phyloP scores from a whole-genome alignment of 2,888 invertebrate species.

The Hedya salicella region DNA sequence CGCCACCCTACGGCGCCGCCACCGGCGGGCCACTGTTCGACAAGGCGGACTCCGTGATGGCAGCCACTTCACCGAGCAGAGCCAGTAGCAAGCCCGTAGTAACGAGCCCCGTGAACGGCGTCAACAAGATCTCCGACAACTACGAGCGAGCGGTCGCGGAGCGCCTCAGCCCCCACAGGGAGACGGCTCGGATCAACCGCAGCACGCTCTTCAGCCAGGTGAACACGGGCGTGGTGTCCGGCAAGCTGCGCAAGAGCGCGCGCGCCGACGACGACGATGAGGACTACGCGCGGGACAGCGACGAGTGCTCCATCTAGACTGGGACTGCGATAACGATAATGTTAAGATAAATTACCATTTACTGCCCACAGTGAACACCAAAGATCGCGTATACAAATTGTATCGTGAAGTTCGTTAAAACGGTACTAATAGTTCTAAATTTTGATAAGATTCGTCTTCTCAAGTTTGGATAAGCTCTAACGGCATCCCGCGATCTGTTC shows the following conservation, averaged over 20 bases:
- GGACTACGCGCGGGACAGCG: slow-evolving; percentile 84
- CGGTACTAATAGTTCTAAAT: slow-evolving; percentile 42
- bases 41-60: slow-evolving; percentile 54
- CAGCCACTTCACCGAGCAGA: slow-evolving; percentile 64
- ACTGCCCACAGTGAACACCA: slow-evolving; percentile 66
- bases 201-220: slow-evolving; percentile 77
- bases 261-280: slow-evolving; percentile 76
- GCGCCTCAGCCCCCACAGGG: slow-evolving; percentile 72
- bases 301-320: slow-evolving; percentile 86
- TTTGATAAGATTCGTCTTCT: slow-evolving; percentile 15
- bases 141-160: slow-evolving; percentile 79
- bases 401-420: slow-evolving; percentile 56
- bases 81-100: slow-evolving; percentile 59
- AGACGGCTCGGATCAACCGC: slow-evolving; percentile 67
- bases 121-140: slow-evolving; percentile 81
- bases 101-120: slow-evolving; percentile 74
- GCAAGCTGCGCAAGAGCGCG: slow-evolving; percentile 59
- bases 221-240: slow-evolving; percentile 75
- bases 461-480: slow-evolving; percentile 6
- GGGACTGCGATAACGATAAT: slow-evolving; percentile 18
- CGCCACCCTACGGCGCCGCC: slow-evolving; percentile 74
- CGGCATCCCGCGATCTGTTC: not conserved
- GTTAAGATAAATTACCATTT: slow-evolving; percentile 20
- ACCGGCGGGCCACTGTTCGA: slow-evolving; percentile 67
- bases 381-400: slow-evolving; percentile 62